These are phyloP conservation scores for Elmis aenea DNA, from an alignment of 2,888 invertebrate genomes.

Conservation along the genomic window DNA sequence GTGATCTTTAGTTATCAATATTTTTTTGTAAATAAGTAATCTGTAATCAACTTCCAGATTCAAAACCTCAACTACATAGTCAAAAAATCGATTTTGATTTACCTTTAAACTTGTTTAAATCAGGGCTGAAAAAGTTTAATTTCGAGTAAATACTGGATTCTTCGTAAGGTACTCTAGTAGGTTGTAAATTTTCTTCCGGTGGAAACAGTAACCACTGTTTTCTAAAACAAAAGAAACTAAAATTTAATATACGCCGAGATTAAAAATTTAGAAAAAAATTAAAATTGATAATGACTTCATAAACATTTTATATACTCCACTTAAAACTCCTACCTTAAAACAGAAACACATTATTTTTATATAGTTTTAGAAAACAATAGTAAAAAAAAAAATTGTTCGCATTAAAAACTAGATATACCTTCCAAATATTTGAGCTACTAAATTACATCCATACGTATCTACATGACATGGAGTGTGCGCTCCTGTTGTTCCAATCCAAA, in stretches of 20 bases:
- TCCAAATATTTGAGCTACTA: constrained; percentile 84
- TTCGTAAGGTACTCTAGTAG: constrained; percentile 89
- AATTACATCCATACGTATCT: constrained; percentile 91
- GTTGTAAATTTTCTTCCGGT: constrained; percentile 65
- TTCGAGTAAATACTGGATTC: constrained; percentile 91
- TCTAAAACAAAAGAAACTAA: constrained; percentile 47
- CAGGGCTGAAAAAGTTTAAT: constrained; percentile 72
- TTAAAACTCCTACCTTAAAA: too few species aligned
- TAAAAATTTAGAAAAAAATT: neutral
- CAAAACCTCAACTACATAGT: too few species aligned
- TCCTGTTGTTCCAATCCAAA: constrained; percentile 84
- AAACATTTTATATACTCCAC: too few species aligned
- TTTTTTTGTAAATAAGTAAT: too few species aligned
- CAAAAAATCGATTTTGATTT: too few species aligned
- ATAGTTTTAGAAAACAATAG: neutral
- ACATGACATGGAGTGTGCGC: constrained; percentile 92
- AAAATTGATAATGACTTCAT: too few species aligned
- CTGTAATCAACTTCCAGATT: too few species aligned
- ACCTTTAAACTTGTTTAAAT: constrained; percentile 50
- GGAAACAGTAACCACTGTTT: constrained; percentile 92
- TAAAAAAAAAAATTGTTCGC: neutral
- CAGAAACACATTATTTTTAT: too few species aligned
- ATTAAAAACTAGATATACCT: constrained; percentile 50
- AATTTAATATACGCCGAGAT: constrained; percentile 6
- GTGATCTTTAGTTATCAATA: too few species aligned